phyloP scores from a whole-genome alignment of 2,113 vertebrate genomes.

The Entomyzon cyanotis region DNA sequence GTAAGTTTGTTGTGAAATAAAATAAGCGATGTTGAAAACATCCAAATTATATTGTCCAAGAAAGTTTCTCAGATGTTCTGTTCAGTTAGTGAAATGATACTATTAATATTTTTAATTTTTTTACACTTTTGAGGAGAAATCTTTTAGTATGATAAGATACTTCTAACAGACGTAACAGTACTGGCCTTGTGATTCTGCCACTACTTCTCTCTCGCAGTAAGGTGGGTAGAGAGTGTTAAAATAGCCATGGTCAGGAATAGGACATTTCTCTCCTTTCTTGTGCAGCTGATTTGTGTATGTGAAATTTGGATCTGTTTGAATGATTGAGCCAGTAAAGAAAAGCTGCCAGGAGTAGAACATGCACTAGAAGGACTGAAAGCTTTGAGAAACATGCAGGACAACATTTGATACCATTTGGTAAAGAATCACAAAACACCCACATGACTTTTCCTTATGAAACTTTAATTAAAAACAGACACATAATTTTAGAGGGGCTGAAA shows the following conservation, averaged over 20 bases:
- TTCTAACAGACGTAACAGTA: background rate
- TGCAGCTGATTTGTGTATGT: background rate
- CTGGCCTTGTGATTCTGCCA: background rate
- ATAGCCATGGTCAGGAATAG: background rate
- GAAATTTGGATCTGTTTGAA: background rate
- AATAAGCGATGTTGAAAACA: conserved; percentile 58
- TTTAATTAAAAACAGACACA: background rate
- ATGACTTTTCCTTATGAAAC: background rate
- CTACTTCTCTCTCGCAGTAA: background rate
- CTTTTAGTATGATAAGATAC: background rate
- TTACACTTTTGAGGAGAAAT: background rate
- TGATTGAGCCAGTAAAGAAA: background rate
- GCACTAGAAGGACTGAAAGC: background rate
- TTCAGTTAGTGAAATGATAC: background rate
- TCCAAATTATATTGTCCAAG: conserved; percentile 53
- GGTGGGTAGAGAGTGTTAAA: background rate
- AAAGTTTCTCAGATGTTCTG: conserved; percentile 47
- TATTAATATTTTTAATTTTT: conserved; percentile 6
- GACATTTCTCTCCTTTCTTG: background rate
- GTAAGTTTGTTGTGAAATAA: conserved; percentile 69
- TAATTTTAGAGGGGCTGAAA: background rate
- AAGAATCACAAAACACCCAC: background rate
- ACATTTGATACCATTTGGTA: background rate
- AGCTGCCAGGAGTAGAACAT: background rate
- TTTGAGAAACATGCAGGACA: conserved; percentile 17